Percentiles rank a stretch among this genome's conserved stretches.
Evolutionary conservation across 1,140 invertebrate species (phyloP).

Genomic region (Helicoverpa armigera): DNA sequence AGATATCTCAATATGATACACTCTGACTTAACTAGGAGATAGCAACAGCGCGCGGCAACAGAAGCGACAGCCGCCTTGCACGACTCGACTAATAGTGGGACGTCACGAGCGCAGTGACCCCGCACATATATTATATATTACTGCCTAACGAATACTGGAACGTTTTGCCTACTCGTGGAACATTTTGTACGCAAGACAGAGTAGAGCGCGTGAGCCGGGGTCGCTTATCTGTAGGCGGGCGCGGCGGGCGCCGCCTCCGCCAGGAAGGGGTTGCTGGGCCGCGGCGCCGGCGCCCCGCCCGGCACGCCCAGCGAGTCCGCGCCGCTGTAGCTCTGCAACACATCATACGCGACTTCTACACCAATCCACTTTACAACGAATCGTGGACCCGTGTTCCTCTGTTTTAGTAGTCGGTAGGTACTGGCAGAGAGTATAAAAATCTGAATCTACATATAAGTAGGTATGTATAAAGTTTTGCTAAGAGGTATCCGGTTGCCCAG

Average conservation of each 20-base stretch:
- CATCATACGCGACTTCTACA: neutral
- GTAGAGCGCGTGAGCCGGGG: conserved; percentile 2
- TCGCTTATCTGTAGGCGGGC: conserved; percentile 70
- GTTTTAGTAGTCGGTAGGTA: too few species aligned
- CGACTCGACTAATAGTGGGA: neutral
- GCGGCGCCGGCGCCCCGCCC: conserved; percentile 61
- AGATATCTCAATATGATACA: conserved; percentile 12
- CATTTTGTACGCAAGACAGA: conserved; percentile 36
- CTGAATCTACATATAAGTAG: too few species aligned
- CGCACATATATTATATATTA: neutral
- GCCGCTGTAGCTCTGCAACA: conserved; percentile 73
- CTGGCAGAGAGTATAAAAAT: too few species aligned
- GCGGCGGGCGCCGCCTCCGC: conserved; percentile 60
- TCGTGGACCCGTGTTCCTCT: too few species aligned
- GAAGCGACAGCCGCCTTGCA: neutral
- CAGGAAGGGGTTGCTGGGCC: conserved; percentile 72
- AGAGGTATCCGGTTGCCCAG: neutral
- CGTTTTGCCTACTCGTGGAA: neutral
- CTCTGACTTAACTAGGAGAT: conserved; percentile 5
- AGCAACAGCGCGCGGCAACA: neutral
- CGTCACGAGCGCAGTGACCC: neutral
- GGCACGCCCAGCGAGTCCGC: conserved; percentile 79
- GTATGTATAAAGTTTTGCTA: too few species aligned
- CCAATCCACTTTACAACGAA: too few species aligned
- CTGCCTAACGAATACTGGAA: conserved; percentile 5